Evolutionary conservation across 2,888 invertebrate species (phyloP), one percentile per base, ranked within the genome.

Genomic region (Drymonia ruficornis): DNA sequence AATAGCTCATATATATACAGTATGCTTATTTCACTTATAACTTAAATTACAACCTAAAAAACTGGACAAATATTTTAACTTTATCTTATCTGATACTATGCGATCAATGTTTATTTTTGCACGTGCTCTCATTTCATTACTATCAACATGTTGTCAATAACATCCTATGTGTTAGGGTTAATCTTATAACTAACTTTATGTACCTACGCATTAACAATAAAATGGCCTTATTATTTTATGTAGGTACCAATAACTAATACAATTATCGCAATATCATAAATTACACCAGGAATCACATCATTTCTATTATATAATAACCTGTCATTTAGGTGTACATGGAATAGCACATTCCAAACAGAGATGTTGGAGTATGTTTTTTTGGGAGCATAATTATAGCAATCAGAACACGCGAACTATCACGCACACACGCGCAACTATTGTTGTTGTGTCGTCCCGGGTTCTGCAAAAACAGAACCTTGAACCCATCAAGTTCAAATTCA

Each of bases 401-500:
- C 63, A 65, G 67, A 73, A 65, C 61, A 74, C 71, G 65, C 66
- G 67, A 75, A 70, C 70, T 63, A 70, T 62, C 65, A 74, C 73
- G 63, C 78, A 80, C 76, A 82, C 74, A 76, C 53, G 62, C 68
- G 59, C 68, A 67, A 53, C 79, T 79, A 83, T 87, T 87, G 83
- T 86, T 84, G 74, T 81, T 86, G 76, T 76, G 63, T 72, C 68
- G 68, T 66, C 63, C 73, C 65, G 76, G 65, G 64, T 61, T 73
- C 76, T 82, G 87, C 87, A 91, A 91, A 92, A 91, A 91, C 83
- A 75, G 79, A 87, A 81, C 91, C 92, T 92, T 92, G 92, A 92
- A 92, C 92, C 86, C 80, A 58, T 65, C 61, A 84, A 88, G 91
- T 90, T 91, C 90, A 89, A 76, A 70, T 80, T 84, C 90, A 91